Percentiles rank a stretch among this genome's conserved stretches.
Evolutionary conservation across 1,140 invertebrate genomes (phyloP).

Genomic region (Atta cephalotes): DNA sequence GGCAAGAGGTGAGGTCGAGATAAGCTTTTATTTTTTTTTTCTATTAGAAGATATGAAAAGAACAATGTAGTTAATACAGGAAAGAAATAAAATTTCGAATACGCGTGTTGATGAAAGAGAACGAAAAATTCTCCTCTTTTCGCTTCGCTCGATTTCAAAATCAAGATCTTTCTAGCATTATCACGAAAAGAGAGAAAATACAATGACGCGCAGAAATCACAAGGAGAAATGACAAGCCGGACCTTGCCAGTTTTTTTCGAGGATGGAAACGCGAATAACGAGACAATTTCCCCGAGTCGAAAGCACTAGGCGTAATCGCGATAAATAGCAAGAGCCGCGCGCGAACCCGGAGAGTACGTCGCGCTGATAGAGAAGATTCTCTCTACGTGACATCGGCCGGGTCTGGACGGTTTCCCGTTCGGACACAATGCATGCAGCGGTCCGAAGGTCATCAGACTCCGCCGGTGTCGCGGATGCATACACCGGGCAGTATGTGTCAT

Average conservation of each 20-base stretch:
- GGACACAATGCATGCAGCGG: not conserved
- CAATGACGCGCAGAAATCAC: not conserved
- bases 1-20: not conserved
- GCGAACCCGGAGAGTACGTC: conserved; percentile 40
- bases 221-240: conserved; percentile 3
- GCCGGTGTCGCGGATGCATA: conserved; percentile 51
- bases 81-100: not conserved
- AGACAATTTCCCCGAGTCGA: not conserved
- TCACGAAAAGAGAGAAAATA: not conserved
- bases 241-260: conserved; percentile 16
- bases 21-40: not conserved
- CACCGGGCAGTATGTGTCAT: conserved; percentile 81
- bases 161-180: not conserved
- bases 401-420: conserved; percentile 5
- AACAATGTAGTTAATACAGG: not conserved
- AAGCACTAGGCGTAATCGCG: not conserved
- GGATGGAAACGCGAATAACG: not conserved
- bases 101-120: not conserved
- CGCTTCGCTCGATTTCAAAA: not conserved
- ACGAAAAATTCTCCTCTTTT: not conserved
- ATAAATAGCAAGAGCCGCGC: not conserved
- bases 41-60: not conserved
- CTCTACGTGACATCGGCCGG: not conserved
- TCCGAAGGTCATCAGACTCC: not conserved
- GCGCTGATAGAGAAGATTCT: conserved; percentile 28